A percentile compares a stretch with the other conserved stretches of the same genome.
Evolutionary conservation across 2,888 invertebrate species (phyloP).

Genomic region (Arge pagana): DNA sequence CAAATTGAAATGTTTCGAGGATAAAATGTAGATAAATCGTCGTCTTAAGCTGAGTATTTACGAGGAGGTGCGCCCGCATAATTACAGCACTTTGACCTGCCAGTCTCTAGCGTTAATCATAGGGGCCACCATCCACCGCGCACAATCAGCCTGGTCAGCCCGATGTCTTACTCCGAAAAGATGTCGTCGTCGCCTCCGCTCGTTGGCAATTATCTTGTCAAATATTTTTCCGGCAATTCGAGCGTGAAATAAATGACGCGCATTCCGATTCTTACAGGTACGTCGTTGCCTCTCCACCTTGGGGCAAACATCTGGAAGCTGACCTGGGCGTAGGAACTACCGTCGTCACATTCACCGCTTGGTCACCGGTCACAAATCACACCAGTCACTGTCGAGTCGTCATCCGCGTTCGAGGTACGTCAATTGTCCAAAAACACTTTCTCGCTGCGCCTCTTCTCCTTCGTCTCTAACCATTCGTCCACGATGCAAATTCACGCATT

Average conservation of each 20-base stretch:
- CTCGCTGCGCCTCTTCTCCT: too few species aligned
- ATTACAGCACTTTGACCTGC: conserved; percentile 8
- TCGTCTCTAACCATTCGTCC: too few species aligned
- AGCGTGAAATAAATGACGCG: too few species aligned
- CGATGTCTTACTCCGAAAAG: not conserved
- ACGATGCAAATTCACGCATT: too few species aligned
- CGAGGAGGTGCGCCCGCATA: not conserved
- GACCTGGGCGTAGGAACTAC: conserved; percentile 66
- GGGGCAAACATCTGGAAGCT: conserved; percentile 67
- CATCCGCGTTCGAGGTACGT: conserved; percentile 64
- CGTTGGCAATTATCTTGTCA: conserved; percentile 15
- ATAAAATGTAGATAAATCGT: conserved; percentile 9
- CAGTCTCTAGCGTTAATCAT: conserved; percentile 10
- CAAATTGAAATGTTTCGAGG: too few species aligned
- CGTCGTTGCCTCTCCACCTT: conserved; percentile 65
- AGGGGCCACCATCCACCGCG: not conserved
- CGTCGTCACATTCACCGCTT: conserved; percentile 65
- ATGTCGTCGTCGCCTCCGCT: conserved; percentile 1
- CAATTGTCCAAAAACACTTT: too few species aligned
- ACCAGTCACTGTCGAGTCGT: conserved; percentile 65
- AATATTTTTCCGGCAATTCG: not conserved
- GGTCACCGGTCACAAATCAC: conserved; percentile 62
- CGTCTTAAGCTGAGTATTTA: not conserved
- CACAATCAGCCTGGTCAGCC: not conserved
- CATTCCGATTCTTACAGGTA: conserved; percentile 54